phyloP scores from a whole-genome alignment of 2,888 invertebrate genomes.

The Limenitis camilla region DNA sequence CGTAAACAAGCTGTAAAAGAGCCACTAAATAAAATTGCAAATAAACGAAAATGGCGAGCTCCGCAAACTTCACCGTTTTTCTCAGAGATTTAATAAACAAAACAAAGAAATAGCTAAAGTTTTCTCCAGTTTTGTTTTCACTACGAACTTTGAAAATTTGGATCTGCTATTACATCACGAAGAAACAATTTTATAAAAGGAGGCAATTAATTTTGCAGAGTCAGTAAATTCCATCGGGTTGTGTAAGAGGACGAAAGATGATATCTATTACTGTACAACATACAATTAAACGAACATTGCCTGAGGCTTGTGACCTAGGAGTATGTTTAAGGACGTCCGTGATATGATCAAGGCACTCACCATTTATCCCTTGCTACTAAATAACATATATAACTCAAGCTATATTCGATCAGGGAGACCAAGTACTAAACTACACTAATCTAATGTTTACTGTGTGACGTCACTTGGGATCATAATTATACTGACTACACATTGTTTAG shows the following conservation, averaged over 20 bases:
- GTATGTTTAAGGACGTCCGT: not conserved
- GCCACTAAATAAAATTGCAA: constrained; percentile 55
- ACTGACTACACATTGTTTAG: too few relatives aligned
- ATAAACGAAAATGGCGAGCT: constrained; percentile 54
- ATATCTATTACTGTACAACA: too few relatives aligned
- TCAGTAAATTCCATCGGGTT: constrained; percentile 9
- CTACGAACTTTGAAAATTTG: constrained; percentile 40
- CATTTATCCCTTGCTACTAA: too few relatives aligned
- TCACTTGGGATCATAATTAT: too few relatives aligned
- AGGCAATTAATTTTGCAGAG: constrained; percentile 15
- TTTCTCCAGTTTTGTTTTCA: constrained; percentile 42
- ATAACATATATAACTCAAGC: too few relatives aligned
- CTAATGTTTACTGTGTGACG: too few relatives aligned
- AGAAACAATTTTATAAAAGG: constrained; percentile 16
- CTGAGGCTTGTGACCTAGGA: too few relatives aligned
- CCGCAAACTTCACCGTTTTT: constrained; percentile 50
- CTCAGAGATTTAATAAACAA: constrained; percentile 57
- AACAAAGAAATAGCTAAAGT: constrained; percentile 55
- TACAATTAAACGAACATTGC: too few relatives aligned
- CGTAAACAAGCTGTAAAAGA: constrained; percentile 51
- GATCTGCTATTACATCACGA: constrained; percentile 17
- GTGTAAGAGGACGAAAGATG: too few relatives aligned
- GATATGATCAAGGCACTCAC: too few relatives aligned
- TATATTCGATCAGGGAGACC: too few relatives aligned
- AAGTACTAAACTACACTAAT: too few relatives aligned